Evolutionary conservation across 1,140 invertebrate genomes (phyloP).

Genomic region (Microplitis mediator): DNA sequence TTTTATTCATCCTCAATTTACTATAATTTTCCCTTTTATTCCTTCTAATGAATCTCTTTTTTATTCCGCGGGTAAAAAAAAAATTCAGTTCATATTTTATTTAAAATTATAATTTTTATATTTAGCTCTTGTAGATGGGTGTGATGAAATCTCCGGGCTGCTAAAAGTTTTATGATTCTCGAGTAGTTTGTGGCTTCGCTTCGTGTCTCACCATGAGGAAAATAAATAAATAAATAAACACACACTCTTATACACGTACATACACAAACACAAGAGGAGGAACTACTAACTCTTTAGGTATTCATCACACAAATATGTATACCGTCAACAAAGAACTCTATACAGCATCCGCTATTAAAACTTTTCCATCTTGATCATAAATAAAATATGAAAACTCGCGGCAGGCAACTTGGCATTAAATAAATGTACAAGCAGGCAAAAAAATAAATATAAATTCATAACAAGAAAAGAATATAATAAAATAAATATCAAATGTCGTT

Average conservation of each 20-base stretch:
- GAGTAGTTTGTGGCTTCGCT: not conserved
- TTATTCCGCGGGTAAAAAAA: not conserved
- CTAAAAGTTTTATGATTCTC: conserved; percentile 20
- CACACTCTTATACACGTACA: not conserved
- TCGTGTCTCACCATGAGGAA: conserved; percentile 2
- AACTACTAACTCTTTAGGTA: not conserved
- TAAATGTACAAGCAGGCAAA: not conserved
- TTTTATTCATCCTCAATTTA: not conserved
- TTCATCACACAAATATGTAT: conserved; percentile 6
- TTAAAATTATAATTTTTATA: not conserved
- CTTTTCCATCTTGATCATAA: conserved; percentile 4
- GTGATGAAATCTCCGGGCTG: conserved; percentile 7
- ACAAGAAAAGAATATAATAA: too few species aligned
- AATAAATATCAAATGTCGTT: not conserved
- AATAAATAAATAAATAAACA: not conserved
- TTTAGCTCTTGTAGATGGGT: not conserved
- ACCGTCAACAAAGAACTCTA: conserved; percentile 12
- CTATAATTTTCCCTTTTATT: not conserved
- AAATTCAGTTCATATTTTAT: not conserved
- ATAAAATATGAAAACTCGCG: conserved; percentile 9
- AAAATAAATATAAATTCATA: not conserved
- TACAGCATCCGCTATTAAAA: conserved; percentile 22
- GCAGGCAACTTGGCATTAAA: not conserved
- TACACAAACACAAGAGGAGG: not conserved
- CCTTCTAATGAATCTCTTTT: not conserved